Percentiles rank a stretch among this genome's conserved stretches.
Evolutionary conservation across 1,140 invertebrate species (phyloP).

Genomic region (Drosophila albomicans): DNA sequence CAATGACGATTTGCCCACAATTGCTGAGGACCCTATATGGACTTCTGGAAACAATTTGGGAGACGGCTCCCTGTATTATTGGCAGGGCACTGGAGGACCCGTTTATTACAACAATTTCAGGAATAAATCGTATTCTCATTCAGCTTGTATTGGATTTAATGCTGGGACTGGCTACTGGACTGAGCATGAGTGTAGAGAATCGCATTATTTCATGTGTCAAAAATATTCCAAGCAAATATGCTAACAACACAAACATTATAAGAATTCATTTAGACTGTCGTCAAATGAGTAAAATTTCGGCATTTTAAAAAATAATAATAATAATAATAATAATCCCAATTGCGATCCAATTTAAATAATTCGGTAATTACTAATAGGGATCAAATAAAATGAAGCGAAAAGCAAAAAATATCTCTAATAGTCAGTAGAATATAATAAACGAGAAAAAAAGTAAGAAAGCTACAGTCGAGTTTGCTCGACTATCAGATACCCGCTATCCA

Average conservation of each 20-base stretch:
- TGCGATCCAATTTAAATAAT: too few relatives aligned
- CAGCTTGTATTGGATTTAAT: conserved; percentile 10
- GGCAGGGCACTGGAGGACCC: conserved; percentile 8
- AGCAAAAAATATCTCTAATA: too few relatives aligned
- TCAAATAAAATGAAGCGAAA: too few relatives aligned
- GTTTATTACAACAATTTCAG: conserved; percentile 12
- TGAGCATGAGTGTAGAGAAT: neutral
- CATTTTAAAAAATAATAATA: too few relatives aligned
- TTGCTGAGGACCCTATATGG: conserved; percentile 1
- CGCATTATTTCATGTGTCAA: neutral
- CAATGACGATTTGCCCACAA: neutral
- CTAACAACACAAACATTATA: neutral
- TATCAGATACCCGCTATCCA: too few relatives aligned
- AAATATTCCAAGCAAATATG: neutral
- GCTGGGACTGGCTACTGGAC: neutral
- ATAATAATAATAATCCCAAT: too few relatives aligned
- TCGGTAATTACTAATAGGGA: too few relatives aligned
- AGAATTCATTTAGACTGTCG: too few relatives aligned
- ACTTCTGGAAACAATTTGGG: conserved; percentile 18
- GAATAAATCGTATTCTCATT: neutral
- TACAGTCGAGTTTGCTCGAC: too few relatives aligned
- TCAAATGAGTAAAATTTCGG: too few relatives aligned
- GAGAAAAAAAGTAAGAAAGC: too few relatives aligned
- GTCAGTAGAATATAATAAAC: too few relatives aligned
- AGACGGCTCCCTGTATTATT: neutral